Conservation (phyloP, 2,888 invertebrate species). For the Ecliptopera silaceata region DNA sequence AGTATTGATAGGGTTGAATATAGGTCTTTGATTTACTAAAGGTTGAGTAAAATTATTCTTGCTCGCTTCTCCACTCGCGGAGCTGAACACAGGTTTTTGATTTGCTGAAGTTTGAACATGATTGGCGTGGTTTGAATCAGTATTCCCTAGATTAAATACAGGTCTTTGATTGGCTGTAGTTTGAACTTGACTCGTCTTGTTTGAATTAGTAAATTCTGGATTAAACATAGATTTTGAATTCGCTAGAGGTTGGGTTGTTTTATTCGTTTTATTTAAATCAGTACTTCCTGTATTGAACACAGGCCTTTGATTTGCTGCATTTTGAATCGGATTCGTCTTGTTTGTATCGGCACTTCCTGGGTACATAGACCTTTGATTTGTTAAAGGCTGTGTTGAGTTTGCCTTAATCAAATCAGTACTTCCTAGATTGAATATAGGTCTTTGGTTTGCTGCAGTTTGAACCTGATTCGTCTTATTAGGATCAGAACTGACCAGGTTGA, state of each 20-base stretch:
- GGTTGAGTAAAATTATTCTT: constrained; percentile 41
- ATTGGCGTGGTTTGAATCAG: constrained; percentile 46
- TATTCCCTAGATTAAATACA: background rate
- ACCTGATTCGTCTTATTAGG: constrained; percentile 47
- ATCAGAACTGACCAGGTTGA: constrained; percentile 15
- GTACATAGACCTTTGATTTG: background rate
- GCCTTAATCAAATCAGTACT: constrained; percentile 42
- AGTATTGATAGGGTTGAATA: no score
- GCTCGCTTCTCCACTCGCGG: constrained; percentile 34
- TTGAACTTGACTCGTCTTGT: constrained; percentile 42
- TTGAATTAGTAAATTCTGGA: constrained; percentile 33
- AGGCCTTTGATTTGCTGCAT: constrained; percentile 2
- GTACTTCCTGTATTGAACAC: background rate
- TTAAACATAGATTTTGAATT: background rate
- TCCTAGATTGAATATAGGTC: background rate
- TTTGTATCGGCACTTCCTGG: constrained; percentile 34
- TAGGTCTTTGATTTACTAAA: constrained; percentile 3
- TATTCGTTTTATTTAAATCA: constrained; percentile 45
- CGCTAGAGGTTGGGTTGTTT: constrained; percentile 16
- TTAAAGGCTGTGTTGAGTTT: constrained; percentile 32
- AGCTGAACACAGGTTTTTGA: background rate
- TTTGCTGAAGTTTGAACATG: constrained; percentile 14
- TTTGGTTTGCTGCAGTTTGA: constrained; percentile 4
- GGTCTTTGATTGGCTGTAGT: constrained; percentile 4
- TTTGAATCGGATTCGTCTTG: constrained; percentile 41